Percentiles rank a stretch among this genome's conserved stretches.
Conservation (phyloP, 1,140 invertebrate species). For the Drosophila hydei region DNA sequence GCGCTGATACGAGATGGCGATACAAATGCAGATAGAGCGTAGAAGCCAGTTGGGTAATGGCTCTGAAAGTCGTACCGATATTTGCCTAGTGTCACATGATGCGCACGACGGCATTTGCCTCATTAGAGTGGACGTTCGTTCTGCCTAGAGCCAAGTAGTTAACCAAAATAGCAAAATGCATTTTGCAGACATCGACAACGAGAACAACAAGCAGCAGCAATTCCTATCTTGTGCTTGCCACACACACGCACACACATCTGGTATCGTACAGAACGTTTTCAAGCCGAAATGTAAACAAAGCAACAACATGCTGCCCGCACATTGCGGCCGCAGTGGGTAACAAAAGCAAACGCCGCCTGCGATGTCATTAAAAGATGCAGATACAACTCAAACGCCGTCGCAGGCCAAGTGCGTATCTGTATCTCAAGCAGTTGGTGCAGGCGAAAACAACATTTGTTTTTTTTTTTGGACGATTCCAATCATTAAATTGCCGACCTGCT, state of each 20-base stretch:
- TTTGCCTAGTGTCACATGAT: slow-evolving; percentile 55
- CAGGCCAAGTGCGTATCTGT: slow-evolving; percentile 15
- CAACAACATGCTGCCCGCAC: slow-evolving; percentile 68
- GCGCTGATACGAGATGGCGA: neutral
- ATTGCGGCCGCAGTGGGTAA: slow-evolving; percentile 50
- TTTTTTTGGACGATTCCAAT: slow-evolving; percentile 5
- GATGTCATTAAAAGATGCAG: slow-evolving; percentile 49
- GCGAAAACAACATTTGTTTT: slow-evolving; percentile 11
- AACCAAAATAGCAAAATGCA: slow-evolving; percentile 66
- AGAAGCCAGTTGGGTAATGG: slow-evolving; percentile 14
- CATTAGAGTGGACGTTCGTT: slow-evolving; percentile 31
- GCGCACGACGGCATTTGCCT: slow-evolving; percentile 50
- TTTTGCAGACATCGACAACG: slow-evolving; percentile 51
- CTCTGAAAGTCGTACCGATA: slow-evolving; percentile 44
- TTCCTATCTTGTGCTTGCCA: slow-evolving; percentile 25
- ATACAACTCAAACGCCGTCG: slow-evolving; percentile 43
- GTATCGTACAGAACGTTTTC: slow-evolving; percentile 53
- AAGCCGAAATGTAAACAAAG: slow-evolving; percentile 74
- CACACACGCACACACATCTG: slow-evolving; percentile 14
- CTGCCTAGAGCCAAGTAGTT: slow-evolving; percentile 18
- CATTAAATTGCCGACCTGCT: slow-evolving; percentile 7
- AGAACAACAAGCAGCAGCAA: neutral
- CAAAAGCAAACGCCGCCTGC: slow-evolving; percentile 44
- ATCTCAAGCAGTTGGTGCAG: slow-evolving; percentile 3
- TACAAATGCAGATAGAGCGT: slow-evolving; percentile 13